Evolutionary conservation across 92 coral and sea anemone genomes (phyloP), one percentile per base, ranked within the genome.

Genomic region (Epizoanthus fatuus): DNA sequence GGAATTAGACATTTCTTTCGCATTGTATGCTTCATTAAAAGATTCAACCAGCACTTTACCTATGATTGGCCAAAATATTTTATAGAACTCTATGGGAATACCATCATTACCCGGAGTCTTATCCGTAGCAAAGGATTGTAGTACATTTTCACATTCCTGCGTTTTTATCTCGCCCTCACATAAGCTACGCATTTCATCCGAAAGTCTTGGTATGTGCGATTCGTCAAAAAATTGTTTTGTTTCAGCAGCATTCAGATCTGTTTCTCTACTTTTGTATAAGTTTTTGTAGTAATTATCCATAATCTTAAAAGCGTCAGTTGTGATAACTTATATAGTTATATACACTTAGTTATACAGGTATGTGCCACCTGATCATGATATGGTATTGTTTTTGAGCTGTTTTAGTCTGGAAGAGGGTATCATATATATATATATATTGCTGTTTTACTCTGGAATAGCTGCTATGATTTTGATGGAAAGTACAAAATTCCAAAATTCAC

Each of bases 101-200:
- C 81, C 81, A 49, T 73, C 79, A 49, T 73, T 73, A 6, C 79
- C 79, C 1, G 59, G 58, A 16, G 79, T 73, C 44, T 73, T 75
- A 44, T n/a, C 52, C 63, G 40, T 20, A 51, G 32, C 63, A 75
- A 75, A 75, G 7, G 60, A 51, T 49, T 75, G 63, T 2, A 75
- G 81, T 22, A 75, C 20, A 53, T 54, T 20, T 42, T 54, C 37
- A 56, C 82, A 76, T 35, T 76, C 82, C 51, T 35, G 67, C 32
- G 52, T 47, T 12, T 63, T 55, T 16, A 76, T 76, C 55, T 76
- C 35, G 19, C 52, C 82, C 11, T 76, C 82, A 14, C 82, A 76
- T 22, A 64, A 55, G 7, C 15, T 54, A 15, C 59, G 25, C 59
- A 54, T 54, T 54, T 7, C 59, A 54, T 54, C n/a, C 3, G 59